Evolutionary conservation across 2,113 vertebrate genomes (phyloP), one percentile per base, ranked within the genome.

Genomic region (Nothoprocta perdicaria): DNA sequence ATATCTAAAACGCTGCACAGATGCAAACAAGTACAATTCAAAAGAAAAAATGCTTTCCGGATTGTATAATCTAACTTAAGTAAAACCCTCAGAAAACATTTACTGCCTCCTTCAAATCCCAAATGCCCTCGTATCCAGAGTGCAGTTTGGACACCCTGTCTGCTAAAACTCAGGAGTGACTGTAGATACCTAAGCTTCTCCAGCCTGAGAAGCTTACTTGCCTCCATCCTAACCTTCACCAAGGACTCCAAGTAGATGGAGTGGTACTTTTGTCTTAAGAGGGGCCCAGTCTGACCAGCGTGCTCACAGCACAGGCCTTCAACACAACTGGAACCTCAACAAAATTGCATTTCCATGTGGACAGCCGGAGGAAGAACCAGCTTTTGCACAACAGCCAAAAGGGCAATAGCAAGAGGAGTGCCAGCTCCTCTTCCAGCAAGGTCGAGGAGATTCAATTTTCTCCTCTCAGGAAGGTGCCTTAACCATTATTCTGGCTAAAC

Each of bases 151-250:
- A 35, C 31, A 33, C 12, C 17, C 21, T 11, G 11, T 43, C 19
- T 40, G 41, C 27, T 61, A 60, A 75, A 86, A 53, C 7, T 14
- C 41, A 15, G 3, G 40, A 78, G 31, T 9, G 8, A 67, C 38
- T 41, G 13, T 15, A 60, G 4, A 2, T 17, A 9, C 9, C 43
- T 78, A 78, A 75, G 68, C 57, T 43, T 75, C 57, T 35, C 14
- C 33, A 65, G 8, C 7, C 23, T 16, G 52, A 73, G 66, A 61
- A 72, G 24, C 1, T 9, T 40, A 45, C 8, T 8, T 66, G 29
- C 26, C 85, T 31, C 46, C 55, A 0, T 0, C 4, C 7, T 23
- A 83, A 33, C 4, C 69, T 80, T 71, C 31, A 13, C 19, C 19
- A 76, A 80, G 35, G 53, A 50, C 33, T 71, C 23, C 6, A 15